Evolutionary conservation across 2,797 vertebrate genomes (phyloP).

Genomic region (Melanogrammus aeglefinus): DNA sequence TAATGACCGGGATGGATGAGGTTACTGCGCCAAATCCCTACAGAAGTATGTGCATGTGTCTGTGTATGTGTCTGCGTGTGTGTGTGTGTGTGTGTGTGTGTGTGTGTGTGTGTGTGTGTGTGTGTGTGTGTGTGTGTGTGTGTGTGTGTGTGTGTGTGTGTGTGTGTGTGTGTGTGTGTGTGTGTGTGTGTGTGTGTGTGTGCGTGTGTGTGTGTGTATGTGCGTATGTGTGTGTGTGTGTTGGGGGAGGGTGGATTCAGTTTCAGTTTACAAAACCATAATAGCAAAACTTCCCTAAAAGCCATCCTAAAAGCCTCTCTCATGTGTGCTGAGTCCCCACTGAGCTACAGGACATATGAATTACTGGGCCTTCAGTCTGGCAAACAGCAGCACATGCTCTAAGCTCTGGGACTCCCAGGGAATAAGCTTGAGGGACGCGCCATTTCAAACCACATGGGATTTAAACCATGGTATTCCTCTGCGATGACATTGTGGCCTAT

Average conservation of each 20-base stretch:
- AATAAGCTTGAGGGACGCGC: slow-evolving; percentile 49
- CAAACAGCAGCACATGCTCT: slow-evolving; percentile 47
- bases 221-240: too few relatives aligned
- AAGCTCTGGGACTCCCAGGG: slow-evolving; percentile 42
- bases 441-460: slow-evolving; percentile 63
- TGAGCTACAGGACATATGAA: slow-evolving; percentile 64
- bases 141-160: too few relatives aligned
- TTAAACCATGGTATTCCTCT: slow-evolving; percentile 49
- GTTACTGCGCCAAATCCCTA: slow-evolving; percentile 34
- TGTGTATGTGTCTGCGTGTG: too few relatives aligned
- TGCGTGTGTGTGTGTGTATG: too few relatives aligned
- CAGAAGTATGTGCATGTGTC: slow-evolving; percentile 5
- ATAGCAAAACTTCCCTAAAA: slow-evolving; percentile 55
- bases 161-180: too few relatives aligned
- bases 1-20: slow-evolving; percentile 37
- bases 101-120: not conserved
- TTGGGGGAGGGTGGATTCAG: slow-evolving; percentile 23
- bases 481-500: slow-evolving; percentile 10
- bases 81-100: too few relatives aligned
- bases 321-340: slow-evolving; percentile 52
- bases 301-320: slow-evolving; percentile 57
- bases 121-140: too few relatives aligned
- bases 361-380: slow-evolving; percentile 55
- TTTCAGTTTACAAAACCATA: slow-evolving; percentile 56
- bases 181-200: too few relatives aligned